Evolutionary conservation across 2,888 invertebrate genomes (phyloP), one percentile per base, ranked within the genome.

Genomic region (Alentia gelatinosa): DNA sequence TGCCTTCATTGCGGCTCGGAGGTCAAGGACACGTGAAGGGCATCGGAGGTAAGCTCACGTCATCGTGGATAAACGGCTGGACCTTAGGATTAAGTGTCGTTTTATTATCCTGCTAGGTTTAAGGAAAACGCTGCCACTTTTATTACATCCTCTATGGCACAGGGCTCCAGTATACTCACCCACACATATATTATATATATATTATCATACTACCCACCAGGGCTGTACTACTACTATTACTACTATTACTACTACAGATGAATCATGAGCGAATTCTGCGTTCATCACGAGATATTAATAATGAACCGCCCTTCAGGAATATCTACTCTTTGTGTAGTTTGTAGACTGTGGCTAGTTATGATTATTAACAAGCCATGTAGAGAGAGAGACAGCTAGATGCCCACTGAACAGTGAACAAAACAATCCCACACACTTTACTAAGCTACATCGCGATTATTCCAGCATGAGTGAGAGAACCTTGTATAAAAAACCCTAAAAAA

Each of bases 301-400:
- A 1, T 86, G 86, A 47, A 47, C 86, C 30, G 30, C 86, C 30
- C n/a, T 86, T 86, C 86, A 86, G 86, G 86, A 47, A 86, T 86
- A 86, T 86, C 42, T 86, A 47, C 86, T 79, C 79, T 79, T 19
- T 39, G 23, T 79, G 79, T 79, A 79, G 39, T 19, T 5, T 79
- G 39, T 79, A 79, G 79, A n/a, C 56, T 12, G 12, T 56, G n/a
- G 56, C 23, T 56, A 56, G 56, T n/a, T 56, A n/a, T 56, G n/a
- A n/a, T n/a, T n/a, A n/a, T n/a, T n/a, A n/a, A n/a, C n/a, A n/a
- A n/a, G n/a, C n/a, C n/a, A n/a, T n/a, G n/a, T n/a, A n/a, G n/a
- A n/a, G n/a, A n/a, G n/a, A n/a, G n/a, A n/a, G n/a, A n/a, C n/a
- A n/a, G n/a, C 5, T 12, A n/a, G 63, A 12, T 63, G 63, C 26